phyloP scores from a whole-genome alignment of 2,888 invertebrate species.

The Mesoligia furuncula region DNA sequence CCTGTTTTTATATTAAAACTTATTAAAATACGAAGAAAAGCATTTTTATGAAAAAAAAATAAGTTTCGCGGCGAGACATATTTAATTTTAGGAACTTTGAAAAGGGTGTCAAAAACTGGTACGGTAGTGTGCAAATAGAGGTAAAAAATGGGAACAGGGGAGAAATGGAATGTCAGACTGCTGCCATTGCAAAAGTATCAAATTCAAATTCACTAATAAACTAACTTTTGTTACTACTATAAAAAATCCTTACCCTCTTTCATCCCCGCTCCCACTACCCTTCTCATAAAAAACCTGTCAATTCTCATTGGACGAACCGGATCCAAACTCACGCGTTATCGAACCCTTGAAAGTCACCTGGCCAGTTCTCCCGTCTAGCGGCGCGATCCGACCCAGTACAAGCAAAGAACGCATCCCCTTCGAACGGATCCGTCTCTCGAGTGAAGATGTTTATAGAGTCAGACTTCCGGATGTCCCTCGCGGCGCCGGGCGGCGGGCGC shows the following conservation, averaged over 20 bases:
- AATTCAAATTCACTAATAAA: neutral
- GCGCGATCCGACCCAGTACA: slow-evolving; percentile 87
- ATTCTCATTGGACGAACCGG: slow-evolving; percentile 2
- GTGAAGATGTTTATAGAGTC: slow-evolving; percentile 97
- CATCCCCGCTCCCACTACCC: slow-evolving; percentile 3
- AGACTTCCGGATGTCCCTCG: slow-evolving; percentile 94
- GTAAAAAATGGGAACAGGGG: neutral
- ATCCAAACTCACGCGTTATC: slow-evolving; percentile 81
- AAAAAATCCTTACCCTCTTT: neutral
- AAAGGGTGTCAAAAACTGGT: slow-evolving; percentile 4
- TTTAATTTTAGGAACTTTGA: slow-evolving; percentile 48
- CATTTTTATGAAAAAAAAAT: neutral
- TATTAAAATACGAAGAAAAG: neutral
- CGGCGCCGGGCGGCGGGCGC: slow-evolving; percentile 83
- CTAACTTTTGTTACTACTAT: neutral
- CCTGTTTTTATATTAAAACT: slow-evolving; percentile 6
- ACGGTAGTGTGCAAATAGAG: slow-evolving; percentile 35
- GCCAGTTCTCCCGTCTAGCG: slow-evolving; percentile 88
- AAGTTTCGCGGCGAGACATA: neutral
- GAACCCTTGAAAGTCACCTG: slow-evolving; percentile 87
- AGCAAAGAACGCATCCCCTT: slow-evolving; percentile 96
- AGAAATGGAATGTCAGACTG: neutral
- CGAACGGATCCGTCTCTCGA: slow-evolving; percentile 96
- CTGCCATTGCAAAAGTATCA: neutral
- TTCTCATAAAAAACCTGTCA: neutral